Conservation (phyloP, 2,888 invertebrate genomes). For the Diachrysia chrysitis region DNA sequence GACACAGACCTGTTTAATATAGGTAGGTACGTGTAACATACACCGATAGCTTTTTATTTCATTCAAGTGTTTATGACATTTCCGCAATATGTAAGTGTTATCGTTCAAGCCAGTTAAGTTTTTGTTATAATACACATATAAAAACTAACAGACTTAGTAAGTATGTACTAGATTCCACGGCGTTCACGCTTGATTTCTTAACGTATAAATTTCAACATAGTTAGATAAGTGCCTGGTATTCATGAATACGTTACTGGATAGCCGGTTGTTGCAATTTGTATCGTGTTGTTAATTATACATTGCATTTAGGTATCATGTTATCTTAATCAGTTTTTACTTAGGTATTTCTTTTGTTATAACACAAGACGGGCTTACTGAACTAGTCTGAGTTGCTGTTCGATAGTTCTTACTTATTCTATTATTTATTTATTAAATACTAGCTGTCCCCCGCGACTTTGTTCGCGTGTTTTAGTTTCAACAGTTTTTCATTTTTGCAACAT, state of each 20-base stretch:
- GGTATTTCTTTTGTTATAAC: slow-evolving; percentile 6
- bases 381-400: neutral
- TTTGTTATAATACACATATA: slow-evolving; percentile 32
- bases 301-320: slow-evolving; percentile 13
- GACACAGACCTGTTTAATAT: neutral
- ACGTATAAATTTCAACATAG: slow-evolving; percentile 59
- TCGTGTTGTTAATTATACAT: slow-evolving; percentile 27
- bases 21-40: neutral
- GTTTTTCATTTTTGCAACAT: too few relatives aligned
- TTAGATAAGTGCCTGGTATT: slow-evolving; percentile 54
- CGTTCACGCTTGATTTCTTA: slow-evolving; percentile 62
- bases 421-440: too few relatives aligned
- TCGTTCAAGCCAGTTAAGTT: slow-evolving; percentile 25
- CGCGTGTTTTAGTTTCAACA: too few relatives aligned
- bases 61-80: slow-evolving; percentile 13
- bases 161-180: slow-evolving; percentile 51
- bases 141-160: slow-evolving; percentile 31
- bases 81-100: slow-evolving; percentile 14
- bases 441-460: too few relatives aligned
- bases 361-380: neutral
- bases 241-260: slow-evolving; percentile 49
- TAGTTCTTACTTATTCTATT: too few relatives aligned
- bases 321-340: neutral
- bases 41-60: slow-evolving; percentile 1
- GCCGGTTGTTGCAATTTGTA: slow-evolving; percentile 36